Base-by-base conservation (phyloP, 1,140 invertebrate genomes). In the Liolophura sinensis region DNA sequence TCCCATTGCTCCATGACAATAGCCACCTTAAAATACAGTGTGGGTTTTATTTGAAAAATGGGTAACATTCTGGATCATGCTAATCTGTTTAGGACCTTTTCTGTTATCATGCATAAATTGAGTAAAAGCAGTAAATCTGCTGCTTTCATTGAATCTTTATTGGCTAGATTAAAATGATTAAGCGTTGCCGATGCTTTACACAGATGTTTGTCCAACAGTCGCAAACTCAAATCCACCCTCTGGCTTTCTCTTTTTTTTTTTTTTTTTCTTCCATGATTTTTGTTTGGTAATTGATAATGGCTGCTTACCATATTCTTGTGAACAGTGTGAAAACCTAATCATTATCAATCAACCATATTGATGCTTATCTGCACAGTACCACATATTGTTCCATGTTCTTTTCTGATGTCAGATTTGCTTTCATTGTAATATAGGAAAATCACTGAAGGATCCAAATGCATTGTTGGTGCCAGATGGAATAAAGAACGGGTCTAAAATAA, bases 401-500 rank as follows among this genome's bases (percentile, higher is more conserved):
- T 5, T 54, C 12, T 40, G 31, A 40, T 5, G 31, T 40, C 31
- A 40, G 31, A 54, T 7, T 12, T 54, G n/a, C 24, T n/a, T 54
- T 54, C n/a, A n/a, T 24, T 54, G 24, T 54, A 12, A 20, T 12
- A 20, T 24, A 54, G 51, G 51, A 54, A 54, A 54, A 54, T 54
- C 51, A 7, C 12, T 54, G 18, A 54, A 3, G 24, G 51, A 54
- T 12, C 51, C 51, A 54, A 20, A n/a, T 20, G 51, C 18, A 54
- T 24, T 20, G 18, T 54, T 54, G 51, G 24, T n/a, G 18, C 18
- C 18, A 5, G n/a, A 20, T 54, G 51, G 51, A 54, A 54, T 54
- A 24, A 54, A 54, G 51, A n/a, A 54, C 7, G 51, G 24, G 7
- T 54, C 51, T 7, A 54, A 54, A 54, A 54, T 54, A 54, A 54